Base-by-base conservation (phyloP, 2,797 vertebrate genomes). In the Poecile montanus region DNA sequence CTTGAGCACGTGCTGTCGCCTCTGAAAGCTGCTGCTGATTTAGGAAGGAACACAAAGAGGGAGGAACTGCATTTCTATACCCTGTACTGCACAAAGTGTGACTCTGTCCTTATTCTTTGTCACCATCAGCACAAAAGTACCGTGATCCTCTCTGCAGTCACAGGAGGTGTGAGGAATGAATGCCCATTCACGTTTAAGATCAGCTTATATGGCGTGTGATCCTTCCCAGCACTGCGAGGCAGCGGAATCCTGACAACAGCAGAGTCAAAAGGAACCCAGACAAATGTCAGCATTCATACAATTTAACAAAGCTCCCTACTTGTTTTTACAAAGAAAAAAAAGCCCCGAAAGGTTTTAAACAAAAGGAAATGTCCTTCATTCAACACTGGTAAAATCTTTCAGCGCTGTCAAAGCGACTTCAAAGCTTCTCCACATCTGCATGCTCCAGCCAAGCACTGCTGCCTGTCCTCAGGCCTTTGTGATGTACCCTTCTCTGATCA, bases 401-500 rank as follows among this genome's bases (percentile, higher is more conserved):
- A 42, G 79, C 0, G 3, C 73, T 63, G 70, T 66, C 89, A 70
- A 38, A 78, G 92, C 3, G 38, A 70, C 81, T 91, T 91, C 85
- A 81, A 63, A 91, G 88, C 81, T 72, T 65, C 56, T 68, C 84
- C 63, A 32, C 54, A 27, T 61, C 83, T 68, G 85, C 10, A 65
- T 71, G 76, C 93, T 89, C 62, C 60, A 54, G 72, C 90, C 76
- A 13, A 67, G 61, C 57, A 18, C 30, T 86, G 65, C 27, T 51
- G 81, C 88, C 71, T 53, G 30, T 88, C 61, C 81, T 97, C 98
- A 99, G 70, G 99, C 98, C 96, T 99, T 99, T 12, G 98, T 99
- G 97, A 99, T 99, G 98, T 98, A 98, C 42, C 99, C 99, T 97
- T 99, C 99, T 96, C 99, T 99, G 97, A 99, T 99, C 29, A 99